Evolutionary conservation across 2,113 vertebrate species (phyloP).

Genomic region (Muscicapa adusta): DNA sequence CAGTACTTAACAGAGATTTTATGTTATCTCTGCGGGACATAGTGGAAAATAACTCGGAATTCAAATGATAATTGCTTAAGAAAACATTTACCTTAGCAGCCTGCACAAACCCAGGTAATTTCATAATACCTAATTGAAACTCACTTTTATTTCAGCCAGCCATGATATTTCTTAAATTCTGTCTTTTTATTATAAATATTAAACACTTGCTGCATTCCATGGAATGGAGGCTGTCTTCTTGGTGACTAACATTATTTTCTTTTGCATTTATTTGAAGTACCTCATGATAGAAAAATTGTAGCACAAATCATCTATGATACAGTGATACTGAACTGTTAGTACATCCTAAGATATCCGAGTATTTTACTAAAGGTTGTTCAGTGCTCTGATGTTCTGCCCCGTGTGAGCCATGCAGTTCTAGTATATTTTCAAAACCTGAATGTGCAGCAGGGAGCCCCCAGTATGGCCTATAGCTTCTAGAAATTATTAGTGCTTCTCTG

Average conservation of each 20-base stretch:
- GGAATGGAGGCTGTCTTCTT: not conserved
- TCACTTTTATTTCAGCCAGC: not conserved
- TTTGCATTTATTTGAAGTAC: not conserved
- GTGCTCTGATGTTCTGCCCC: not conserved
- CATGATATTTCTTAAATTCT: not conserved
- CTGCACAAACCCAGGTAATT: not conserved
- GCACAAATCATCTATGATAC: not conserved
- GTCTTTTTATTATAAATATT: not conserved
- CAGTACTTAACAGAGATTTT: not conserved
- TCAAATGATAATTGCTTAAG: not conserved
- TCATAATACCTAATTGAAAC: not conserved
- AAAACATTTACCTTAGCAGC: not conserved
- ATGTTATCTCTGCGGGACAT: not conserved
- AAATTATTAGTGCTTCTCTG: not conserved
- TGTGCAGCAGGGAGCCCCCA: not conserved
- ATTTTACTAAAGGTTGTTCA: not conserved
- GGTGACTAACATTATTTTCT: not conserved
- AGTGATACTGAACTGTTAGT: not conserved
- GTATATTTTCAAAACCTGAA: not conserved
- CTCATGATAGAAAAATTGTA: not conserved
- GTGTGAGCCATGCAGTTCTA: not conserved
- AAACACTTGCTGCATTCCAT: not conserved
- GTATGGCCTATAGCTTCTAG: not conserved
- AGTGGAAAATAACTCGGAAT: not conserved
- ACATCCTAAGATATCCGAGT: not conserved